These are phyloP conservation scores for Dryobates pubescens DNA, from an alignment of 2,797 vertebrate genomes.

Conservation along the genomic window DNA sequence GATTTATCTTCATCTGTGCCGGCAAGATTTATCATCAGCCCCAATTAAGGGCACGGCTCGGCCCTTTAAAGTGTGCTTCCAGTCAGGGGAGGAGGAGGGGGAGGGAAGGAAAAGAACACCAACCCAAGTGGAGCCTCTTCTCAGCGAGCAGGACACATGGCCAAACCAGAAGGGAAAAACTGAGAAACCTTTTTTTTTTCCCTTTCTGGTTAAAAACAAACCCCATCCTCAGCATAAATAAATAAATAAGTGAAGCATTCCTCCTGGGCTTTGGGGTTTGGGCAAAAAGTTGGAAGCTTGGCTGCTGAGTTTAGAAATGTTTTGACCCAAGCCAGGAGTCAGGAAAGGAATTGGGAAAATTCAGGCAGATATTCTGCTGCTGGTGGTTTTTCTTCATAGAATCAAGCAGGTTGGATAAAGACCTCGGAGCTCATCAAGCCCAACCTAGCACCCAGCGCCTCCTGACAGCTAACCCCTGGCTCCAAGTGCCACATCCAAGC, in stretches of 20 bases:
- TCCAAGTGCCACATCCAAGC: too few species aligned
- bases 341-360: background rate
- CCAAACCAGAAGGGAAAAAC: conserved; percentile 65
- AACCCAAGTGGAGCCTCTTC: conserved; percentile 35
- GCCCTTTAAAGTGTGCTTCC: conserved; percentile 35
- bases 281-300: background rate
- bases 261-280: background rate
- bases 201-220: conserved; percentile 40
- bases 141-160: conserved; percentile 28
- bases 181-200: background rate
- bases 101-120: too few species aligned
- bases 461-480: too few species aligned
- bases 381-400: too few species aligned
- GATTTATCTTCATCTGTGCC: conserved; percentile 65
- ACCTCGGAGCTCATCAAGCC: too few species aligned
- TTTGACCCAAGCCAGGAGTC: background rate
- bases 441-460: too few species aligned
- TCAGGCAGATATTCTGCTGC: background rate
- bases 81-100: background rate
- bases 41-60: conserved; percentile 8
- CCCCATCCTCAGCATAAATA: too few species aligned
- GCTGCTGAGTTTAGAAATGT: conserved; percentile 63
- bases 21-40: conserved; percentile 56
- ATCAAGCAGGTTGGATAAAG: too few species aligned
- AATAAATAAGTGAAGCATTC: conserved; percentile 1